Conservation (phyloP, 2,113 vertebrate species). For the Oncorhynchus gorbuscha region DNA sequence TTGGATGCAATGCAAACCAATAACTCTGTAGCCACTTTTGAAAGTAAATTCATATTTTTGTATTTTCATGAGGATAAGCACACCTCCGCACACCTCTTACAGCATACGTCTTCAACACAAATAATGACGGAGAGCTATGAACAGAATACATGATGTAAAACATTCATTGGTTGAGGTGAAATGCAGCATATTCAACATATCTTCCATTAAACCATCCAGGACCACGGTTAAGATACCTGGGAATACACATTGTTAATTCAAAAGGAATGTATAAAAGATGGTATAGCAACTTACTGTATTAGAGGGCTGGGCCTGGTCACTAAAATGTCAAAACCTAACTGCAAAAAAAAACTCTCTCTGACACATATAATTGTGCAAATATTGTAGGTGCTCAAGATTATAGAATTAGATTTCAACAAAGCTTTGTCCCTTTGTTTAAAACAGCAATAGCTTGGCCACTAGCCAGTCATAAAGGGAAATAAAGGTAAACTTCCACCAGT, state of each 20-base stretch:
- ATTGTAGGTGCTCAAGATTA: slow-evolving; percentile 13
- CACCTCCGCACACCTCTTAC: slow-evolving; percentile 57
- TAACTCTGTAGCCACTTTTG: slow-evolving; percentile 62
- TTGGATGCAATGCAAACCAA: slow-evolving; percentile 37
- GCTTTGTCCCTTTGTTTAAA: background rate
- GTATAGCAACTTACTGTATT: background rate
- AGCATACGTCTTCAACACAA: slow-evolving; percentile 25
- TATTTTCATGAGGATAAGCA: slow-evolving; percentile 75
- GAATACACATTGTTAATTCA: slow-evolving; percentile 4
- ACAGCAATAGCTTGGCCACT: slow-evolving; percentile 1
- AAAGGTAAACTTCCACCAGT: background rate
- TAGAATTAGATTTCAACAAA: background rate
- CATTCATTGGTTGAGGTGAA: slow-evolving; percentile 7
- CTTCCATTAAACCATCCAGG: slow-evolving; percentile 27
- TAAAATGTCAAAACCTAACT: slow-evolving; percentile 19
- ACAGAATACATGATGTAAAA: background rate
- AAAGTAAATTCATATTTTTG: slow-evolving; percentile 76
- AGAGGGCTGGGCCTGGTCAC: background rate
- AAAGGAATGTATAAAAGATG: background rate
- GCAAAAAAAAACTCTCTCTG: slow-evolving; percentile 7
- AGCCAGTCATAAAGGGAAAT: background rate
- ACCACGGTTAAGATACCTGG: slow-evolving; percentile 41
- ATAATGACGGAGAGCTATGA: slow-evolving; percentile 20
- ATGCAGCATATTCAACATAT: slow-evolving; percentile 51
- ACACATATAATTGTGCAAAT: background rate